Conservation (phyloP, 1,140 invertebrate genomes). For the Drosophila nigrodunni region DNA sequence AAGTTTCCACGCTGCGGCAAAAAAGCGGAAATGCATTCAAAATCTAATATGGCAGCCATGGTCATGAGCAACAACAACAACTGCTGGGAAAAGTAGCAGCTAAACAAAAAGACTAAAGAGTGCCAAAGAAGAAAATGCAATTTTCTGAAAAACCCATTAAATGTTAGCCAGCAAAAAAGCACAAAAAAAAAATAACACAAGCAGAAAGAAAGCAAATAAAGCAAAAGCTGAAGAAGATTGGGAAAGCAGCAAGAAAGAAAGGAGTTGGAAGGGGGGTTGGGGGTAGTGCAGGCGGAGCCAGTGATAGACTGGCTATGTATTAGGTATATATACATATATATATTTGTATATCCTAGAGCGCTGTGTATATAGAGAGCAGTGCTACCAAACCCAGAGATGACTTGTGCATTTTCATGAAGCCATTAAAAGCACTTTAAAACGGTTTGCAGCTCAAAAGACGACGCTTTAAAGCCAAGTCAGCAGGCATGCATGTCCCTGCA, state of each 20-base stretch:
- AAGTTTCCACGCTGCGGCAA: slow-evolving; percentile 79
- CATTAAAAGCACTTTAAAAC: slow-evolving; percentile 73
- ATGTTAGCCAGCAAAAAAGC: slow-evolving; percentile 73
- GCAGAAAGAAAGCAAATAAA: slow-evolving; percentile 63
- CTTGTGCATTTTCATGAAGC: slow-evolving; percentile 68
- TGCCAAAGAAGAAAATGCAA: slow-evolving; percentile 84
- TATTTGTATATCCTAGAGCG: slow-evolving; percentile 1
- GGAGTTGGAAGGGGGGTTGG: neutral
- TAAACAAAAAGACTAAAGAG: slow-evolving; percentile 80
- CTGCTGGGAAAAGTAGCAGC: slow-evolving; percentile 68
- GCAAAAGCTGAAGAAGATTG: slow-evolving; percentile 57
- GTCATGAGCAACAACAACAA: slow-evolving; percentile 73
- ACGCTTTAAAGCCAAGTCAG: slow-evolving; percentile 56
- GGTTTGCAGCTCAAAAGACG: neutral
- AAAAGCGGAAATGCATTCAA: slow-evolving; percentile 84
- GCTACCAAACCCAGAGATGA: slow-evolving; percentile 38
- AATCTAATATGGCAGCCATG: slow-evolving; percentile 84
- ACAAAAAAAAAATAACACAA: slow-evolving; percentile 36
- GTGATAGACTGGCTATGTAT: slow-evolving; percentile 56
- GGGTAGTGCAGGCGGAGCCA: slow-evolving; percentile 29
- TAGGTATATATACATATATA: slow-evolving; percentile 9
- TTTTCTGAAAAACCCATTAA: slow-evolving; percentile 84
- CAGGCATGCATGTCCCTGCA: neutral
- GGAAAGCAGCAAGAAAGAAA: neutral
- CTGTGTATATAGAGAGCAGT: neutral